Percentiles rank a stretch among this genome's conserved stretches.
Evolutionary conservation across 2,113 vertebrate genomes (phyloP).

Genomic region (Protobothrops mucrosquamatus): DNA sequence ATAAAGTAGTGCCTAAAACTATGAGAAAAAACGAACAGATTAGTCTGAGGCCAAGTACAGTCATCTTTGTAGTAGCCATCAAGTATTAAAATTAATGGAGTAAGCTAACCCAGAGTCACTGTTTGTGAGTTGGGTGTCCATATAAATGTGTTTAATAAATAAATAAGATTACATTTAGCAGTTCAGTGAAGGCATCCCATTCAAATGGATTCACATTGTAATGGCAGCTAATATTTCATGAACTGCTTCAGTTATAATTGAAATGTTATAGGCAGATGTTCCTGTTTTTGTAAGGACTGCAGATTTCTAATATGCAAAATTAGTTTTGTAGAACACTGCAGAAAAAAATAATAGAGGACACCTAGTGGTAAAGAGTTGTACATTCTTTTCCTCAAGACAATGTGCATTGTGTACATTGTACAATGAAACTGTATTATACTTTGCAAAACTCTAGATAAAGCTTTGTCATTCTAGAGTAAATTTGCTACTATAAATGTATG

Average conservation of each 20-base stretch:
- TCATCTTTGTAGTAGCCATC: background rate
- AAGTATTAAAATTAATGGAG: background rate
- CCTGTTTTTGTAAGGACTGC: background rate
- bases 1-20: constrained; percentile 2
- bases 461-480: background rate
- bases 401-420: background rate
- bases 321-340: background rate
- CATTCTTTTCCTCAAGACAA: background rate
- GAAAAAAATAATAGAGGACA: constrained; percentile 40
- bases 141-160: background rate
- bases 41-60: background rate
- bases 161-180: background rate
- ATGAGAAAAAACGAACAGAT: constrained; percentile 7
- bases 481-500: background rate
- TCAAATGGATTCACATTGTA: background rate
- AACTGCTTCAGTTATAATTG: background rate
- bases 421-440: background rate
- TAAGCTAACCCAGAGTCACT: background rate
- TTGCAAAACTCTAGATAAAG: background rate
- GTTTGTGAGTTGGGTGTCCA: background rate
- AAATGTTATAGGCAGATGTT: fast-evolving
- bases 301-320: background rate
- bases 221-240: background rate
- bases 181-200: background rate
- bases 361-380: constrained; percentile 49